Evolutionary conservation across 2,113 vertebrate species (phyloP), one percentile per base, ranked within the genome.

Genomic region (Rana temporaria): DNA sequence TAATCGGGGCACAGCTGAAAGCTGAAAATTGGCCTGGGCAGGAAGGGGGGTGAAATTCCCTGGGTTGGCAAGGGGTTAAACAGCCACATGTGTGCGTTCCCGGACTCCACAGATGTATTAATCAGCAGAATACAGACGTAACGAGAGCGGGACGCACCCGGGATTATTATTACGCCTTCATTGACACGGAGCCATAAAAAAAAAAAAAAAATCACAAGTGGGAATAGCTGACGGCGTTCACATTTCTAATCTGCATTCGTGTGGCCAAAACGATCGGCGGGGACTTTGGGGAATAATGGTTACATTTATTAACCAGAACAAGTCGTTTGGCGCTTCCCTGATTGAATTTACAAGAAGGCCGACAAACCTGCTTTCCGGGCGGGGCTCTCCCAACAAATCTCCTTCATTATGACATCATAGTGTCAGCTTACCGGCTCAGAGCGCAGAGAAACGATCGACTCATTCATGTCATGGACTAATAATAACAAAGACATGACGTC

Each of bases 221-320:
- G 78, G 17, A 82, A 56, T 74, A n/a, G n/a, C 68, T 63, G 68
- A 72, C 64, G 38, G 68, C 48, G 57, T 73, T 81, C 38, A 38
- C n/a, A 81, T 81, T 73, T 71, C 67, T 71, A 60, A 81, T 81
- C 68, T 72, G 63, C 56, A 53, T 63, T 64, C 53, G 22, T 72
- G 67, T 64, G 79, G 67, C 65, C 79, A 72, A 48, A 78, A 55
- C 63, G 32, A 62, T 62, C 34, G 19, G 19, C 4, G 34, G 9
- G 19, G 17, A 67, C 78, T 70, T 72, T 56, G 26, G 63, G 68
- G 79, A 72, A 81, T 81, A 81, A 64, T 34, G 32, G 30, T 56
- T 42, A 38, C 65, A 48, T 59, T 79, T 79, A 62, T 63, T 52
- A 53, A 63, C 22, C 64, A 38, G 52, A 79, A 19, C 57, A 72